Evolutionary conservation across 2,113 vertebrate genomes (phyloP).

Genomic region (Carassius auratus): DNA sequence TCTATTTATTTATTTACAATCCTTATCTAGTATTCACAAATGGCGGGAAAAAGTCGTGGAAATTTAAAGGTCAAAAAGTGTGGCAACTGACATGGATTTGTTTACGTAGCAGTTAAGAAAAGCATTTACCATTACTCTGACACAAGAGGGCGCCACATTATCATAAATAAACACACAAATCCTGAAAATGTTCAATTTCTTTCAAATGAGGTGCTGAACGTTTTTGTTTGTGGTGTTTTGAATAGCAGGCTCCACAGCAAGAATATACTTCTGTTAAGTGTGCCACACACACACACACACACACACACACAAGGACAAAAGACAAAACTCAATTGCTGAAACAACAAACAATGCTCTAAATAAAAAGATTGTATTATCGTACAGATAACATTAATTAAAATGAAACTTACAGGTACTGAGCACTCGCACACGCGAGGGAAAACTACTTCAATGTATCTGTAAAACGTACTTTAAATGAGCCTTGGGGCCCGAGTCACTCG

Average conservation of each 20-base stretch:
- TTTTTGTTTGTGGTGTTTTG: neutral
- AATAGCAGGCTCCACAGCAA: neutral
- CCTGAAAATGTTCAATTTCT: neutral
- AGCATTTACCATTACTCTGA: neutral
- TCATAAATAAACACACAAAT: neutral
- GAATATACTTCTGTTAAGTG: neutral
- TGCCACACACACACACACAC: neutral
- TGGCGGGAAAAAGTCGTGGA: neutral
- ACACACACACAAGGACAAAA: neutral
- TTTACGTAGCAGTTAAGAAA: neutral
- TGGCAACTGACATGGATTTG: neutral
- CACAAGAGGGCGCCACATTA: slow-evolving; percentile 11
- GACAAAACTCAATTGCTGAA: neutral
- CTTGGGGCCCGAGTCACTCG: neutral
- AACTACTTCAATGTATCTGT: neutral
- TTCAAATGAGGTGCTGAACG: too few relatives aligned
- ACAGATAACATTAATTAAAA: slow-evolving; percentile 7
- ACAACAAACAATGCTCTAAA: slow-evolving; percentile 16
- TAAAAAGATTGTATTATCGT: neutral
- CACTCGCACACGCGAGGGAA: slow-evolving; percentile 32
- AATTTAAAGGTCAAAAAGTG: neutral
- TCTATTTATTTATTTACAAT: neutral
- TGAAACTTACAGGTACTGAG: slow-evolving; percentile 3
- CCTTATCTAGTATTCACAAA: neutral
- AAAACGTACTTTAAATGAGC: neutral